phyloP scores from a whole-genome alignment of 2,797 vertebrate genomes.

The Anas bahamensis region DNA sequence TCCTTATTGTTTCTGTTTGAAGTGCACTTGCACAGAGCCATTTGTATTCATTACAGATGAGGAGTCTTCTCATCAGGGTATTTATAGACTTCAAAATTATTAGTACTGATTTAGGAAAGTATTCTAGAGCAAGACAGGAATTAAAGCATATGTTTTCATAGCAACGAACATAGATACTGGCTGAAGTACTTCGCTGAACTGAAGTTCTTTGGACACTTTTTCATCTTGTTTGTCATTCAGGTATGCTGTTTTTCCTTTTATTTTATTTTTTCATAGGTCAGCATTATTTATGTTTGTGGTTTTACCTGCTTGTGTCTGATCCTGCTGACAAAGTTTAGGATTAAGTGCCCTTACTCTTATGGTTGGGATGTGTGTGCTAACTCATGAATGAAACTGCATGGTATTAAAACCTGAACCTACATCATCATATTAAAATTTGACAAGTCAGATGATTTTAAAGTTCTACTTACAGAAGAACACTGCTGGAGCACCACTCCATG shows the following conservation, averaged over 20 bases:
- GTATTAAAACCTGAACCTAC: not conserved
- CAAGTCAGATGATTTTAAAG: not conserved
- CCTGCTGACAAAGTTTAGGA: conserved; percentile 8
- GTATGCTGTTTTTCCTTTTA: not conserved
- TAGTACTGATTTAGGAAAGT: not conserved
- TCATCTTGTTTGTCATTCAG: conserved; percentile 14
- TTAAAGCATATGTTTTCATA: not conserved
- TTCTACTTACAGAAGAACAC: not conserved
- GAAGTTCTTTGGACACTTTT: not conserved
- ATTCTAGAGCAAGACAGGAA: not conserved
- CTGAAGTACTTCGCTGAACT: not conserved
- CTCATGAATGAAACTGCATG: not conserved
- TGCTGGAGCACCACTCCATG: not conserved
- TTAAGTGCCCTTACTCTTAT: not conserved
- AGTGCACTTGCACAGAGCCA: not conserved
- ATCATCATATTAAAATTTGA: not conserved
- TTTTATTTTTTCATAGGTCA: not conserved
- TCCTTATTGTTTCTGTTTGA: not conserved
- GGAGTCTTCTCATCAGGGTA: conserved; percentile 27
- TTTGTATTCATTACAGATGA: conserved; percentile 20
- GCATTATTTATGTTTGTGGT: not conserved
- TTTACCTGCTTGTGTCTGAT: conserved; percentile 24
- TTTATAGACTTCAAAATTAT: conserved; percentile 43
- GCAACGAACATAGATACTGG: not conserved
- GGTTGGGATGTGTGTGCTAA: not conserved